Percentiles rank a stretch among this genome's conserved stretches.
phyloP scores from a whole-genome alignment of 2,888 invertebrate species.

The Protodeltote pygarga region DNA sequence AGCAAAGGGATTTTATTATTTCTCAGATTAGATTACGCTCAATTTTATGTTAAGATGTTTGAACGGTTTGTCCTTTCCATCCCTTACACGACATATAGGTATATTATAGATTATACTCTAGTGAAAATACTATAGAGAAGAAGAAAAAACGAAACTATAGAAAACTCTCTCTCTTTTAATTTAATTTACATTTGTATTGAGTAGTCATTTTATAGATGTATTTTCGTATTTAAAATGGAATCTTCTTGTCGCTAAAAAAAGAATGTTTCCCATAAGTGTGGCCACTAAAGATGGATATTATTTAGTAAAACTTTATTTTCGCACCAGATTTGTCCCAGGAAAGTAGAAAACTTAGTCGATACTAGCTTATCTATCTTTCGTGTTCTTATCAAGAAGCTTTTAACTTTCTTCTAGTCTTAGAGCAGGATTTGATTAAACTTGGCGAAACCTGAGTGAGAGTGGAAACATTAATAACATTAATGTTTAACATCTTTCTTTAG shows the following conservation, averaged over 20 bases:
- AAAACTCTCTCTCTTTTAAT: too few relatives aligned
- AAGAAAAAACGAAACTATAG: too few relatives aligned
- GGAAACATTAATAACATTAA: too few relatives aligned
- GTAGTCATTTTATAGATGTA: background rate
- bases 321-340: background rate
- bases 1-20: background rate
- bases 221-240: too few relatives aligned
- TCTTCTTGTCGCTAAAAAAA: background rate
- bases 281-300: constrained; percentile 12
- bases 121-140: too few relatives aligned
- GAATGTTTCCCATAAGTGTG: constrained; percentile 8
- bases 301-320: constrained; percentile 36
- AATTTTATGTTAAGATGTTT: background rate
- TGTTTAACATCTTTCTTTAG: too few relatives aligned
- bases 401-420: constrained; percentile 14
- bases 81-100: background rate
- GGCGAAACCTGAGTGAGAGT: too few relatives aligned
- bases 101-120: too few relatives aligned
- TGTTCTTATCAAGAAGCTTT: constrained; percentile 9
- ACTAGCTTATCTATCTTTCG: constrained; percentile 21
- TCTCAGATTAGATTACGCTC: background rate
- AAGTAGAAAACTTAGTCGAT: constrained; percentile 22
- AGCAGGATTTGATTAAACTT: background rate
- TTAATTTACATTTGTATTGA: constrained; percentile 9
- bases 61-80: background rate